Conservation (phyloP, 2,113 vertebrate species). For the Montifringilla adamsi region DNA sequence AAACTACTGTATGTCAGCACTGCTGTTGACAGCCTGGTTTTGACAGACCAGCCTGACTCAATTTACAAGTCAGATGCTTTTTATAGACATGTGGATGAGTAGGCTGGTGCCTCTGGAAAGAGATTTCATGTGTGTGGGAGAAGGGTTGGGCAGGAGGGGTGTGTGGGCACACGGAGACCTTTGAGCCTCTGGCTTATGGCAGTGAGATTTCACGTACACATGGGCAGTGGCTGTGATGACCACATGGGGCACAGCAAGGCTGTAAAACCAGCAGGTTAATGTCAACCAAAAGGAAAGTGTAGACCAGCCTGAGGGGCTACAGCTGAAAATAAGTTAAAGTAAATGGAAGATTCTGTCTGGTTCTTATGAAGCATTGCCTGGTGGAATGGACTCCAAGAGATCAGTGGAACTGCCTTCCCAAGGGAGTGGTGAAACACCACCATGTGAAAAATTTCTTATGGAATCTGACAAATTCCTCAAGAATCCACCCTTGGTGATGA, state of each 20-base stretch:
- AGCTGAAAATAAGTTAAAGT: not conserved
- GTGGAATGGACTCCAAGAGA: not conserved
- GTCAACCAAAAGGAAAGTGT: not conserved
- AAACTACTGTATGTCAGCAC: not conserved
- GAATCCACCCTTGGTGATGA: not conserved
- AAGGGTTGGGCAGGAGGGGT: not conserved
- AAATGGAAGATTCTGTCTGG: not conserved
- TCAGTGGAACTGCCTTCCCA: not conserved
- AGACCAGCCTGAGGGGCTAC: not conserved
- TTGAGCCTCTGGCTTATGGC: conserved; percentile 3
- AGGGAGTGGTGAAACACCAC: not conserved
- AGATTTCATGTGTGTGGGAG: conserved; percentile 16
- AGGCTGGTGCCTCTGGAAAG: conserved; percentile 22
- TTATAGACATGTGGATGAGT: conserved; percentile 19
- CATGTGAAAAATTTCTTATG: not conserved
- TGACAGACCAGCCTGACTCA: not conserved
- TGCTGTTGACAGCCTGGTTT: conserved; percentile 5
- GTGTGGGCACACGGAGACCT: not conserved
- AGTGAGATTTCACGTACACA: not conserved
- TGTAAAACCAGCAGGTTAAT: not conserved
- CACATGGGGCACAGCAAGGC: not conserved
- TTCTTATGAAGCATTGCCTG: not conserved
- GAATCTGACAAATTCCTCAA: not conserved
- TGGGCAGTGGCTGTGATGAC: not conserved
- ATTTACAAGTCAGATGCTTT: conserved; percentile 24